phyloP scores from a whole-genome alignment of 2,113 vertebrate genomes.

The Rhinopomastus cyanomelas region DNA sequence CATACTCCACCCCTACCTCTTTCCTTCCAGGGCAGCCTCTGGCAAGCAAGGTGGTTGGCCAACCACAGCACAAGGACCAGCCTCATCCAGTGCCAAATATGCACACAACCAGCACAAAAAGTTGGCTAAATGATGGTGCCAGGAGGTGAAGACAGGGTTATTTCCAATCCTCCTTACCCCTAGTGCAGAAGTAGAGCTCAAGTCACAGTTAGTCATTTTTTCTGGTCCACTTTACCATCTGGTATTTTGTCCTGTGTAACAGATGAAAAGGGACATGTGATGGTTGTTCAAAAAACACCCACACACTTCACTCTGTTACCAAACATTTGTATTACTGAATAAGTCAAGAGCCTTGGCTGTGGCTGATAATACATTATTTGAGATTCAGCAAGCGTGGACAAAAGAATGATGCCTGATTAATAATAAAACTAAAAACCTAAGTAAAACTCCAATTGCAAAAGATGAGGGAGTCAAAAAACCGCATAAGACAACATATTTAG shows the following conservation, averaged over 20 bases:
- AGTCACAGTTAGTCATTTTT: constrained; percentile 10
- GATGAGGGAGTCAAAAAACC: background rate
- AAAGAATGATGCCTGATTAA: background rate
- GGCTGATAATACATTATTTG: background rate
- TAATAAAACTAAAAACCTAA: constrained; percentile 28
- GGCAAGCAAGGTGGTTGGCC: background rate
- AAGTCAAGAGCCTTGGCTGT: background rate
- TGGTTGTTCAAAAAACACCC: constrained; percentile 41
- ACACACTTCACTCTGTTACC: background rate
- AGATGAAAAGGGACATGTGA: constrained; percentile 32
- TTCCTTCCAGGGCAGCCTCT: background rate
- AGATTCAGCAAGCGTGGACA: background rate
- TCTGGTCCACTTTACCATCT: constrained; percentile 40
- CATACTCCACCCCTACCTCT: fast-evolving
- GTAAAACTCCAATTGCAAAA: background rate
- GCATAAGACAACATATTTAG: background rate
- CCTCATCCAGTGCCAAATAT: fast-evolving
- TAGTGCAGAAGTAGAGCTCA: background rate
- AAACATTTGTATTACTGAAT: constrained; percentile 31
- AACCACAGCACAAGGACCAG: background rate
- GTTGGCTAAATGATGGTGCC: background rate
- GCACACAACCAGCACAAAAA: background rate
- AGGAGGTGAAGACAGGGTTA: background rate
- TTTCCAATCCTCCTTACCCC: background rate
- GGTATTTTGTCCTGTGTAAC: constrained; percentile 25